phyloP scores from a whole-genome alignment of 1,140 invertebrate species.

The Heterodera schachtii region DNA sequence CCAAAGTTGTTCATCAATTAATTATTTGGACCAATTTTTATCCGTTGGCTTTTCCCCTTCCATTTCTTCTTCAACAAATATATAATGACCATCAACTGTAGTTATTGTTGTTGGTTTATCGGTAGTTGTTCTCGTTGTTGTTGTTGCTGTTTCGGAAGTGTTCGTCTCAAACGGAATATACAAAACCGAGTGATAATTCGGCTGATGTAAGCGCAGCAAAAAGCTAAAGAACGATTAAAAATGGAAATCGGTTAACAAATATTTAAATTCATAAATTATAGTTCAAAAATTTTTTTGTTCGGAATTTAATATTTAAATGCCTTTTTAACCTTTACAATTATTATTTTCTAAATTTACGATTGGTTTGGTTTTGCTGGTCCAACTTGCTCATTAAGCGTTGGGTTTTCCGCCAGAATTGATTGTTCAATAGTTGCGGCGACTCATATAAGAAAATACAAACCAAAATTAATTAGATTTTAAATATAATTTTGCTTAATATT shows the following conservation, averaged over 20 bases:
- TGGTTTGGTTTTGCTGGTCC: neutral
- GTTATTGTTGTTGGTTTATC: too few species aligned
- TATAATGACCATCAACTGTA: too few species aligned
- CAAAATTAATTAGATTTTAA: neutral
- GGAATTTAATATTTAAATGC: neutral
- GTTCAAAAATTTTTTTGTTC: neutral
- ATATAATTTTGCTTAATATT: neutral
- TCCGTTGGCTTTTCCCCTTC: too few species aligned
- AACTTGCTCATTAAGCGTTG: neutral
- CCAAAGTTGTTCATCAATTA: too few species aligned
- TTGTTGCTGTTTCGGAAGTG: neutral
- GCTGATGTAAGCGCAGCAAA: slow-evolving; percentile 7
- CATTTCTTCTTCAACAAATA: too few species aligned
- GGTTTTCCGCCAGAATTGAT: neutral
- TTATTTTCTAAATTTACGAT: slow-evolving; percentile 8
- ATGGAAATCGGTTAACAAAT: neutral
- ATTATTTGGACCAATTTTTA: too few species aligned
- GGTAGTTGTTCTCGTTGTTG: too few species aligned
- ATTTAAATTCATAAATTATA: neutral
- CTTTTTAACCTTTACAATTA: neutral
- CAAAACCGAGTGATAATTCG: slow-evolving; percentile 2
- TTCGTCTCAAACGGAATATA: neutral
- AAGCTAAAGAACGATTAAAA: neutral
- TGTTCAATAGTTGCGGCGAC: slow-evolving; percentile 1
- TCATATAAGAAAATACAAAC: neutral